Percentiles rank a stretch among this genome's conserved stretches.
Conservation (phyloP, 2,888 invertebrate genomes). For the Elegia similella region DNA sequence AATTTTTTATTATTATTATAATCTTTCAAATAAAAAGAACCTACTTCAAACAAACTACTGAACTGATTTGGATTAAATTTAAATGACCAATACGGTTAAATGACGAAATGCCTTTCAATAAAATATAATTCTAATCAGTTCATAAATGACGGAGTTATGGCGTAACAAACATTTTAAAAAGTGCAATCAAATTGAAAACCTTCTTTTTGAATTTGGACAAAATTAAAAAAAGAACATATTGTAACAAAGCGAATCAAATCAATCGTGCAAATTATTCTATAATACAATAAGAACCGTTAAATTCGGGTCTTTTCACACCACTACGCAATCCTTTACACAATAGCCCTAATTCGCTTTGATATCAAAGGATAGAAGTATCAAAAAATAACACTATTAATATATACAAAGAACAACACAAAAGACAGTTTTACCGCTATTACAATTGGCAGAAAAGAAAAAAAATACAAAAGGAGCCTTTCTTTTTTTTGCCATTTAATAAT, state of each 20-base stretch:
- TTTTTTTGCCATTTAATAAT: background rate
- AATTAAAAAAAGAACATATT: background rate
- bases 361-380: slow-evolving; percentile 39
- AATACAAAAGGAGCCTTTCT: background rate
- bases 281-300: slow-evolving; percentile 36
- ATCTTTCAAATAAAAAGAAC: no score
- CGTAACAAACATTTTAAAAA: no score
- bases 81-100: no score
- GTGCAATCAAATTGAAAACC: no score
- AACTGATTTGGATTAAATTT: no score
- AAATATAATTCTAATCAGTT: no score
- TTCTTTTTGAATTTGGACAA: no score
- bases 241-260: slow-evolving; percentile 15
- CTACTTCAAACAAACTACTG: no score
- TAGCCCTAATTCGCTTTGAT: slow-evolving; percentile 40
- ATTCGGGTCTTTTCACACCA: slow-evolving; percentile 39
- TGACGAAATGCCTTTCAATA: no score
- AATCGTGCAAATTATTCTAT: slow-evolving; percentile 35
- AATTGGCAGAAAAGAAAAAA: slow-evolving; percentile 37
- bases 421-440: slow-evolving; percentile 45
- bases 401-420: slow-evolving; percentile 34
- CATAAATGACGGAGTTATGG: no score
- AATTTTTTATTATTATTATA: no score
- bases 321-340: slow-evolving; percentile 35
- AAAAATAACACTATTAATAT: slow-evolving; percentile 41